These are phyloP conservation scores for Aurelia coerulea DNA, from an alignment of 30 jellyfish, hydroid and myxozoan species.

Conservation along the genomic window DNA sequence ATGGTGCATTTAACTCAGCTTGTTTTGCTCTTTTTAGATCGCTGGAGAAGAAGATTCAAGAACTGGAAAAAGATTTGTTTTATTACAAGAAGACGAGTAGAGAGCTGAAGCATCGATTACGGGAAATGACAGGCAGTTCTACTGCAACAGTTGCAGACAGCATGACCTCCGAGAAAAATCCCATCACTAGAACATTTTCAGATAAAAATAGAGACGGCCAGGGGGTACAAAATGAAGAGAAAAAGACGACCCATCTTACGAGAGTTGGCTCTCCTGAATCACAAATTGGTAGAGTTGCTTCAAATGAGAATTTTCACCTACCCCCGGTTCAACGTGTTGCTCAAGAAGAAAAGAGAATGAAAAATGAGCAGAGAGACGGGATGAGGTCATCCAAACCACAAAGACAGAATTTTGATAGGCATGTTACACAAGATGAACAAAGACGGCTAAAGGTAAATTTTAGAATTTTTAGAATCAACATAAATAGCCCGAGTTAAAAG, in stretches of 20 bases:
- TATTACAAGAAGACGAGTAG: conserved; percentile 85
- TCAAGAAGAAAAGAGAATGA: conserved; percentile 56
- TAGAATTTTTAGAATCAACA: background rate
- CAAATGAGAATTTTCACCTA: conserved; percentile 57
- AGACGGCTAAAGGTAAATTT: conserved; percentile 44
- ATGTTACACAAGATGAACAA: conserved; percentile 59
- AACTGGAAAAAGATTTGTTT: conserved; percentile 88
- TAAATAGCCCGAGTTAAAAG: too few relatives aligned
- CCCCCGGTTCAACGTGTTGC: conserved; percentile 65
- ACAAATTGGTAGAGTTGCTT: conserved; percentile 6
- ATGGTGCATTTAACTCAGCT: too few relatives aligned
- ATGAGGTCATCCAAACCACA: conserved; percentile 47
- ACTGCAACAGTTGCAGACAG: conserved; percentile 40
- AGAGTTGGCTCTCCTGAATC: conserved; percentile 52
- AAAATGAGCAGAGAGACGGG: conserved; percentile 46
- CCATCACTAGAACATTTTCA: conserved; percentile 26
- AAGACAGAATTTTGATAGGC: conserved; percentile 25
- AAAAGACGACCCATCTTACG: background rate
- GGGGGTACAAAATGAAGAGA: conserved; percentile 25
- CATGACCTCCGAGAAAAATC: conserved; percentile 32
- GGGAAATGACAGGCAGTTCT: conserved; percentile 63
- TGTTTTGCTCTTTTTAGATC: conserved; percentile 21
- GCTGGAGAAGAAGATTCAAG: conserved; percentile 72
- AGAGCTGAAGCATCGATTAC: conserved; percentile 68
- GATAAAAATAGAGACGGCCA: conserved; percentile 33